Base-by-base conservation (phyloP, 2,888 invertebrate species). In the Ophion ellenae region DNA sequence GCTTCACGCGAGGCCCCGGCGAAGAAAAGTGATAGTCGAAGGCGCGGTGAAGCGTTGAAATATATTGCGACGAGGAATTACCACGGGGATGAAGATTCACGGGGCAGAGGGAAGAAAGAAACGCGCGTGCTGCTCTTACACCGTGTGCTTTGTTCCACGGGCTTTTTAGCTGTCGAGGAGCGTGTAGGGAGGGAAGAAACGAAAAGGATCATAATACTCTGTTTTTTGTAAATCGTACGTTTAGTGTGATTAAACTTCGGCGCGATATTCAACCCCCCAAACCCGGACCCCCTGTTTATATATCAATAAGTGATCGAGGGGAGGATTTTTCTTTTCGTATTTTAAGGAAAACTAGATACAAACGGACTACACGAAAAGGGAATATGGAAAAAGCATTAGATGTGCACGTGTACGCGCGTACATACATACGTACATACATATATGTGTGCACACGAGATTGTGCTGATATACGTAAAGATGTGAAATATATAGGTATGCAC, bases 141-240 rank as follows among this genome's bases (percentile, higher is more conserved):
- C 69, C 75, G 81, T 88, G 89, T 90, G 32, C 32, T 91, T 92
- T 92, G 90, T 90, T 91, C 91, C 91, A 90, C 91, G 91, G 91
- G 92, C 90, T 91, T 86, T 89, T 86, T 89, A 90, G 90, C 90
- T 90, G 88, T 88, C 86, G 85, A 88, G 87, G 85, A 88, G 69
- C 73, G 70, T 74, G 81, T 73, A 36, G 66, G 70, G 70, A 32
- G 70, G 40, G 66, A 69, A 81, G 74, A 64, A 66, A 53, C 14
- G 57, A 76, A 53, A 53, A 17, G 2, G 53, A 53, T 17, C 89
- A 89, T 90, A 90, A 90, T 90, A 90, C 90, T 91, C 89, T 88
- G 87, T 89, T 88, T 53, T 70, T 70, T 32, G 2, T 70, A 45
- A 69, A 87, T 90, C 86, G 86, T 88, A 85, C 87, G 86, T 89